A percentile compares a stretch with the other conserved stretches of the same genome.
phyloP scores from a whole-genome alignment of 2,888 invertebrate genomes.

The Baronia brevicornis region DNA sequence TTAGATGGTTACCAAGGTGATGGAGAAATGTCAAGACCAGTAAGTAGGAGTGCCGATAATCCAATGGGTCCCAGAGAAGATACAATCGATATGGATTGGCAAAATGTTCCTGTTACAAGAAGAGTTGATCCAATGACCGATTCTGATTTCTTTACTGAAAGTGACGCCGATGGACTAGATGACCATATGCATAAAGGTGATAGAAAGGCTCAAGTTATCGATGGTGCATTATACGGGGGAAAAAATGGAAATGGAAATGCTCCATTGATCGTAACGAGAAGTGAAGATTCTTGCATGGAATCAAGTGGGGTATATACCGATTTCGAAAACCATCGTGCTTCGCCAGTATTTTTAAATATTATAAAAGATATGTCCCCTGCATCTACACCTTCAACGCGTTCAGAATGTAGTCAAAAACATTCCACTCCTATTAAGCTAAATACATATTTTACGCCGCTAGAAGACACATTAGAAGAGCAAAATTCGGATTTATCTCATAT shows the following conservation, averaged over 20 bases:
- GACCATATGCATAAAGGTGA: constrained; percentile 82
- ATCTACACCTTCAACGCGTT: constrained; percentile 72
- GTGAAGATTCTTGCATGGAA: constrained; percentile 89
- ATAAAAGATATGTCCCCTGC: constrained; percentile 84
- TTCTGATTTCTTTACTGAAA: constrained; percentile 93
- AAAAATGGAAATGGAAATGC: constrained; percentile 73
- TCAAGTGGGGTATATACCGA: constrained; percentile 93
- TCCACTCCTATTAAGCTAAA: constrained; percentile 44
- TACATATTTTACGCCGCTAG: constrained; percentile 42
- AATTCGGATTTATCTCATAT: constrained; percentile 34
- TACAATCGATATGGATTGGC: constrained; percentile 72
- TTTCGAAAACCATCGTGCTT: constrained; percentile 80
- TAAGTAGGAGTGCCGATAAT: constrained; percentile 87
- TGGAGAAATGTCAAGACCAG: constrained; percentile 91
- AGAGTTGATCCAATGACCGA: constrained; percentile 92
- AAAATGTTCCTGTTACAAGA: constrained; percentile 78
- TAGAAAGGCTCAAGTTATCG: constrained; percentile 88
- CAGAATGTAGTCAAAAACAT: constrained; percentile 70
- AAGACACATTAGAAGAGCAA: constrained; percentile 40
- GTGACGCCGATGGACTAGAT: constrained; percentile 90
- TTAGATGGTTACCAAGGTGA: constrained; percentile 95
- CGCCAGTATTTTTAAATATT: constrained; percentile 69
- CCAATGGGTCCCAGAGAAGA: constrained; percentile 76
- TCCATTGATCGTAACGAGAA: constrained; percentile 71
- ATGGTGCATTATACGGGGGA: constrained; percentile 91